Percentiles rank a stretch among this genome's conserved stretches.
phyloP scores from a whole-genome alignment of 2,797 vertebrate genomes.

The Gymnothorax reevesii region DNA sequence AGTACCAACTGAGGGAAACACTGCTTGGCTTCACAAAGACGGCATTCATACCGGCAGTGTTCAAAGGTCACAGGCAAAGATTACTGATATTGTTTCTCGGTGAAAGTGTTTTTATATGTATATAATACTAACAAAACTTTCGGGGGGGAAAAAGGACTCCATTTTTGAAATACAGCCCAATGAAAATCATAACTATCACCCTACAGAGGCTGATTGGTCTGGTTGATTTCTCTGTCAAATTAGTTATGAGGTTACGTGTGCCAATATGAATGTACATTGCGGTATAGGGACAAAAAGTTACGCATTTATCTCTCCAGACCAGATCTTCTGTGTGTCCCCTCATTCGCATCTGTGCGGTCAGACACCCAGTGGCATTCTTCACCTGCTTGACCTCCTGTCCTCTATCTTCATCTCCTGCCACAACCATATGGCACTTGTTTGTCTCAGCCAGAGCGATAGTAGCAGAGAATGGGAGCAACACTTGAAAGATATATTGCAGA shows the following conservation, averaged over 20 bases:
- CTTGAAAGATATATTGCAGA: neutral
- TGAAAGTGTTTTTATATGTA: too few species aligned
- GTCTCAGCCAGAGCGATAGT: constrained; percentile 3
- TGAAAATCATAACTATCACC: neutral
- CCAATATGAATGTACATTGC: neutral
- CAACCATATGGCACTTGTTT: neutral
- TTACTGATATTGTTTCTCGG: too few species aligned
- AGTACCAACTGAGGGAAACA: neutral
- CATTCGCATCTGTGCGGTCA: neutral
- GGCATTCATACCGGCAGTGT: neutral
- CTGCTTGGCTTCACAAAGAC: neutral
- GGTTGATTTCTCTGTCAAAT: neutral
- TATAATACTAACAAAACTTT: too few species aligned
- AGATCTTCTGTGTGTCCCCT: neutral
- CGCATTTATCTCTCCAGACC: neutral
- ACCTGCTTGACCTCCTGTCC: neutral
- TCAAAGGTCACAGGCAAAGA: neutral
- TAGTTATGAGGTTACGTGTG: neutral
- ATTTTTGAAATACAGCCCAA: neutral
- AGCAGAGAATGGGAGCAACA: neutral
- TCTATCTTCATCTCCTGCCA: neutral
- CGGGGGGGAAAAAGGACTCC: too few species aligned
- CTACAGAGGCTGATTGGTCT: neutral
- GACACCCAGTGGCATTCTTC: neutral
- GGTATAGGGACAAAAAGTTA: neutral